Percentiles rank a stretch among this genome's conserved stretches.
Conservation (phyloP, 2,797 vertebrate genomes). For the Poecilia velifera region DNA sequence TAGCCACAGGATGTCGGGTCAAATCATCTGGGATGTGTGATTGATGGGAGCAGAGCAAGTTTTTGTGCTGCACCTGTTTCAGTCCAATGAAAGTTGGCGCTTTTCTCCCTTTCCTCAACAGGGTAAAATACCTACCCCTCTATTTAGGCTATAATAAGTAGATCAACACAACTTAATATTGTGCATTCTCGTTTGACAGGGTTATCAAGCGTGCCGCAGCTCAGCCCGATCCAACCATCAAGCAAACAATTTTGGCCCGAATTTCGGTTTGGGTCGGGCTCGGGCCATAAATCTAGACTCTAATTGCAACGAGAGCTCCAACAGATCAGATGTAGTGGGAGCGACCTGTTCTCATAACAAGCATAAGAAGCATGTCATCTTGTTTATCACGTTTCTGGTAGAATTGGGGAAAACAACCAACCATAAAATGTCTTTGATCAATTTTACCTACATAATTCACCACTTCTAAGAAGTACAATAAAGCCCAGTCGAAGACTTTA, state of each 20-base stretch:
- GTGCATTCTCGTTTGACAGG: not conserved
- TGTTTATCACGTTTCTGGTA: not conserved
- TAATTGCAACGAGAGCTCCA: not conserved
- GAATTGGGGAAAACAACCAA: not conserved
- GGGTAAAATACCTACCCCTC: not conserved
- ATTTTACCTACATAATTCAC: not conserved
- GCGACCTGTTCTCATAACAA: not conserved
- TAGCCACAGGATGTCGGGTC: no score
- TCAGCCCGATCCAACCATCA: not conserved
- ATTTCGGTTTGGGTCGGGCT: not conserved
- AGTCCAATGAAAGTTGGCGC: not conserved
- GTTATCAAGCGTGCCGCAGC: no score
- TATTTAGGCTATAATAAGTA: not conserved
- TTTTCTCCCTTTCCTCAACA: not conserved
- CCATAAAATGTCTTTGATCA: not conserved
- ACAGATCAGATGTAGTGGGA: not conserved
- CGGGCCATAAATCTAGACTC: not conserved
- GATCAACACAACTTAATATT: not conserved
- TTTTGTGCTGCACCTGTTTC: not conserved
- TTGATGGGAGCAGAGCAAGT: not conserved
- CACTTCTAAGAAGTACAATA: not conserved
- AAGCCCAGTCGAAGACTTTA: not conserved
- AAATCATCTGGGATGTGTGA: not conserved
- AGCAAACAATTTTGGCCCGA: not conserved
- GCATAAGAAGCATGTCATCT: not conserved